Evolutionary conservation across 2,888 invertebrate species (phyloP).

Genomic region (Idaea straminata): DNA sequence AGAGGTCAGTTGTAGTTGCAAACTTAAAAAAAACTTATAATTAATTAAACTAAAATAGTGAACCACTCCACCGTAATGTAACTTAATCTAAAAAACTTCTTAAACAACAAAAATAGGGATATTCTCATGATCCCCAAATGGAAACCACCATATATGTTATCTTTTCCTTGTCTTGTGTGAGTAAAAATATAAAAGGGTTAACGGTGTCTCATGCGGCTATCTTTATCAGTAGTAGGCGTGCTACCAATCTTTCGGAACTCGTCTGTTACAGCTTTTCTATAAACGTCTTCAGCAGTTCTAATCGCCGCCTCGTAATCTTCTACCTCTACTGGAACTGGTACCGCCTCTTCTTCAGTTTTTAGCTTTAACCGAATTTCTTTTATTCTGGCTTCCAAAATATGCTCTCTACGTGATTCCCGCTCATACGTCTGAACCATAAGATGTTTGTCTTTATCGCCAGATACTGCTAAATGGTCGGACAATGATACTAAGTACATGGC

Average conservation of each 20-base stretch:
- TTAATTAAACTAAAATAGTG: background rate
- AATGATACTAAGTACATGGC: slow-evolving; percentile 82
- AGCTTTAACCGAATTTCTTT: slow-evolving; percentile 86
- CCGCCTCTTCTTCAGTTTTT: slow-evolving; percentile 56
- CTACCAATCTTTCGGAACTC: slow-evolving; percentile 34
- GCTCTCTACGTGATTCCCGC: slow-evolving; percentile 90
- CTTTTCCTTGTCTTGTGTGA: background rate
- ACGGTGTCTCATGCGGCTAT: slow-evolving; percentile 12
- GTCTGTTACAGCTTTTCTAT: slow-evolving; percentile 56
- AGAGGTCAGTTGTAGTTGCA: background rate
- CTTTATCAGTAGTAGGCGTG: slow-evolving; percentile 8
- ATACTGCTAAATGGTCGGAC: slow-evolving; percentile 82
- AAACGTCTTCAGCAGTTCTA: slow-evolving; percentile 61
- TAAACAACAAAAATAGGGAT: background rate
- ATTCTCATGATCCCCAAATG: background rate
- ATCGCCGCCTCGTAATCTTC: slow-evolving; percentile 37
- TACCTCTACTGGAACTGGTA: slow-evolving; percentile 22
- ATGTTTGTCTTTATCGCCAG: slow-evolving; percentile 85
- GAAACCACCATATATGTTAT: background rate
- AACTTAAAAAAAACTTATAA: slow-evolving; percentile 17
- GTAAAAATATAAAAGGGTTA: background rate
- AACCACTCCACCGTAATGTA: background rate
- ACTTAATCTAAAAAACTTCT: slow-evolving; percentile 13
- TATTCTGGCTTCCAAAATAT: slow-evolving; percentile 91
- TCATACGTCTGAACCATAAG: slow-evolving; percentile 87